Conservation (phyloP, 2,888 invertebrate species). For the Drosophila antonietae region DNA sequence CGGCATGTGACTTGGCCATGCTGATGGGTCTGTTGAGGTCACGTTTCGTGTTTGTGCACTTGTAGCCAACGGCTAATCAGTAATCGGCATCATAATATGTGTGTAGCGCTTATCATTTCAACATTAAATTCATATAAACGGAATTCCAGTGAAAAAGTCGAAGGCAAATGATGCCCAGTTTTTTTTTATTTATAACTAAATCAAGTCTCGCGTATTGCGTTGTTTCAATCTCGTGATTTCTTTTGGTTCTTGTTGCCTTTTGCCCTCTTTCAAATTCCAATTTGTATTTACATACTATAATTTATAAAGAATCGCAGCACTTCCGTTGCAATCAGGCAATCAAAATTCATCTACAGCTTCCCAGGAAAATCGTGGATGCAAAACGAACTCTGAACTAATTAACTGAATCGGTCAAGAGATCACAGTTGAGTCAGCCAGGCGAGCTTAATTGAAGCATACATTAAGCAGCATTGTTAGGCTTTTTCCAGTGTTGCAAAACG, state of each 20-base stretch:
- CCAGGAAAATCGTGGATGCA: constrained; percentile 11
- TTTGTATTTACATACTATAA: not conserved
- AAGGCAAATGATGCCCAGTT: constrained; percentile 39
- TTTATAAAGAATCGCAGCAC: constrained; percentile 1
- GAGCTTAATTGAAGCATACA: constrained; percentile 26
- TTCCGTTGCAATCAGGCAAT: constrained; percentile 31
- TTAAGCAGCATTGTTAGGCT: not conserved
- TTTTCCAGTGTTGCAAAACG: not conserved
- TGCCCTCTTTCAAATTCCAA: not conserved
- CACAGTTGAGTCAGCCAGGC: not conserved
- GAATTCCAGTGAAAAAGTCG: constrained; percentile 31
- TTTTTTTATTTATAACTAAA: constrained; percentile 28
- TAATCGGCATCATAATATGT: constrained; percentile 15
- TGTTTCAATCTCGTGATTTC: not conserved
- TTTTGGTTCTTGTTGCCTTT: not conserved
- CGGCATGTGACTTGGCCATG: constrained; percentile 20
- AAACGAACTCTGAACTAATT: constrained; percentile 19
- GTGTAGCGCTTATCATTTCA: constrained; percentile 36
- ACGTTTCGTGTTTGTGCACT: constrained; percentile 28
- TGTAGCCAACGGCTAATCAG: constrained; percentile 1
- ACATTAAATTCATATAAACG: constrained; percentile 31
- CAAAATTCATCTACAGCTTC: constrained; percentile 1
- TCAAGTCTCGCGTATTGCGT: constrained; percentile 40
- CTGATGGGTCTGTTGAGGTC: constrained; percentile 14
- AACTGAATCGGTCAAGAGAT: not conserved